phyloP scores from a whole-genome alignment of 2,797 vertebrate genomes.

The Esox masquinongy region DNA sequence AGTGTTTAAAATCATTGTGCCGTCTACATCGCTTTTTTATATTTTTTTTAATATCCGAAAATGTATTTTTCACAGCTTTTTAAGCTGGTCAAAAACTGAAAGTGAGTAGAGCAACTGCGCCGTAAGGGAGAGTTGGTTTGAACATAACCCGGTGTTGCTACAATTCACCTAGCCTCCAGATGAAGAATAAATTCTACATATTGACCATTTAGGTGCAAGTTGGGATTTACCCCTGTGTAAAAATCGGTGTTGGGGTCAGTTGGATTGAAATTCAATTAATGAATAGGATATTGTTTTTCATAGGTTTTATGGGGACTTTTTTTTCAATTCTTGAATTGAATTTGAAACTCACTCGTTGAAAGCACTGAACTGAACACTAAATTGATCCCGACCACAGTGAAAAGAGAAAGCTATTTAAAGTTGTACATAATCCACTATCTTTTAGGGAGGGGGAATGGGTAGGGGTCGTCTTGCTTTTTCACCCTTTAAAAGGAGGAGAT shows the following conservation, averaged over 20 bases:
- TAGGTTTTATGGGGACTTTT: background rate
- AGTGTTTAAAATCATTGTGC: too few species aligned
- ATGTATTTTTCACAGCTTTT: too few species aligned
- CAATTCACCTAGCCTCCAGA: too few species aligned
- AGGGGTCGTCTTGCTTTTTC: conserved; percentile 65
- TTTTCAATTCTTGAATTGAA: background rate
- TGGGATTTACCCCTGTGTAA: background rate
- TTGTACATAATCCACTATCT: conserved; percentile 74
- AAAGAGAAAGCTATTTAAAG: conserved; percentile 63
- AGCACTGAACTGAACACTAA: conserved; percentile 28
- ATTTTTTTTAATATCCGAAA: too few species aligned
- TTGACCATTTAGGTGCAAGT: background rate
- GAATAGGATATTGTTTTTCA: background rate
- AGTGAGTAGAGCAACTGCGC: too few species aligned
- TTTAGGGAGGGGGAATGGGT: conserved; percentile 49
- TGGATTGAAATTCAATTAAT: background rate
- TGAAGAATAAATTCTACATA: too few species aligned
- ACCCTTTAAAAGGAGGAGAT: conserved; percentile 70
- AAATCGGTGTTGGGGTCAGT: background rate
- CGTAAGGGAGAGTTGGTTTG: too few species aligned
- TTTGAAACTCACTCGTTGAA: background rate
- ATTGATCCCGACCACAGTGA: background rate
- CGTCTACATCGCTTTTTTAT: too few species aligned
- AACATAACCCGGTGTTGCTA: too few species aligned
- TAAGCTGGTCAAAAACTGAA: too few species aligned